Conservation (phyloP, 2,113 vertebrate species). For the Ascaphus truei region DNA sequence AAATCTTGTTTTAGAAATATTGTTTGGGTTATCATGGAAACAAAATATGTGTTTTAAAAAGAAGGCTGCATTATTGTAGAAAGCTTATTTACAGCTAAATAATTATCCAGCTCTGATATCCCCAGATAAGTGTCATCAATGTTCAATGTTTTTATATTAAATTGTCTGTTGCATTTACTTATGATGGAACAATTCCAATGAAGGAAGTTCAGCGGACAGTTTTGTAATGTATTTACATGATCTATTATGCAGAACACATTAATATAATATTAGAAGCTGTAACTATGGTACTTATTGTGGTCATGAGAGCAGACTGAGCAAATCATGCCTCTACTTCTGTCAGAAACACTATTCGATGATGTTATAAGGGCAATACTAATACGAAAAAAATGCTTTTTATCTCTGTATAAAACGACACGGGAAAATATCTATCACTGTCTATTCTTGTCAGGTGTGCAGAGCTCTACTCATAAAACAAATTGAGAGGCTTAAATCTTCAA, state of each 20-base stretch:
- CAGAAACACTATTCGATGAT: constrained; percentile 41
- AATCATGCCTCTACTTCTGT: constrained; percentile 31
- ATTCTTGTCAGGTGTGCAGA: constrained; percentile 46
- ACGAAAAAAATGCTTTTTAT: constrained; percentile 55
- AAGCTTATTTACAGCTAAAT: no score
- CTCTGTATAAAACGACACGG: constrained; percentile 50
- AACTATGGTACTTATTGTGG: constrained; percentile 22
- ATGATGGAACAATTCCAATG: neutral
- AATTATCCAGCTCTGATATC: no score
- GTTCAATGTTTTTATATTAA: no score
- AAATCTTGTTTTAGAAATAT: no score
- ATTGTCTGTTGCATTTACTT: neutral
- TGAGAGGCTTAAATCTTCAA: constrained; percentile 56
- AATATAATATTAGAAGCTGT: constrained; percentile 10
- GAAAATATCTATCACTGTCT: constrained; percentile 48
- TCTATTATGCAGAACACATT: constrained; percentile 21
- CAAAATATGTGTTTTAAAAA: no score
- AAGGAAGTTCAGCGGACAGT: neutral
- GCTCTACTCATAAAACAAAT: constrained; percentile 56
- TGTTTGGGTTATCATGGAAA: no score
- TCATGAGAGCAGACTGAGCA: constrained; percentile 19
- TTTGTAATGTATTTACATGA: neutral
- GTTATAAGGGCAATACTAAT: constrained; percentile 45
- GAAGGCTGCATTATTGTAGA: no score
- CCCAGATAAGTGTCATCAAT: no score